Evolutionary conservation across 2,797 vertebrate species (phyloP).

Genomic region (Eulemur coronatus): DNA sequence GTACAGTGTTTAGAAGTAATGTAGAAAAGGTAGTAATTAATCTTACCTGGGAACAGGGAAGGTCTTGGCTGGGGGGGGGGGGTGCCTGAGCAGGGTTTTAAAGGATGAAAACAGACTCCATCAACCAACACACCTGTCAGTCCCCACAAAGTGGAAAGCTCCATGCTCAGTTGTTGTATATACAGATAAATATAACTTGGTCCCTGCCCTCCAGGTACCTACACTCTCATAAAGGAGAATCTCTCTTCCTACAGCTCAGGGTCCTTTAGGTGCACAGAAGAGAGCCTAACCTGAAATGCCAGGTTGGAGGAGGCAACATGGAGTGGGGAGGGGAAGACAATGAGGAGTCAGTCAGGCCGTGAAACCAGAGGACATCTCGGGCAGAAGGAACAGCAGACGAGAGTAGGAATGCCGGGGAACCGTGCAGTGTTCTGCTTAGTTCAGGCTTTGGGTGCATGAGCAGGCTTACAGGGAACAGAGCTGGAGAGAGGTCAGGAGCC

Average conservation of each 20-base stretch:
- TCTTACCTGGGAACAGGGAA: background rate
- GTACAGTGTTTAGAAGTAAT: background rate
- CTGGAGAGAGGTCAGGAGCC: background rate
- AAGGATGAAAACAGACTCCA: background rate
- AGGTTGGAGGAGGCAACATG: background rate
- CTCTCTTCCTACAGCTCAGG: background rate
- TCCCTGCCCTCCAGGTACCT: background rate
- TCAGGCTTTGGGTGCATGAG: background rate
- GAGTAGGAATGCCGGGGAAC: background rate
- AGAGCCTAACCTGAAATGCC: background rate
- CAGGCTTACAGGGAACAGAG: background rate
- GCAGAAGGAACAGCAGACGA: background rate
- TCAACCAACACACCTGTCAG: background rate
- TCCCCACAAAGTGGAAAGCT: background rate
- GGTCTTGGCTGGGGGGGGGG: background rate
- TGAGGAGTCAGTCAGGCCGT: background rate
- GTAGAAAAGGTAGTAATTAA: background rate
- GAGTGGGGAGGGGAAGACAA: background rate
- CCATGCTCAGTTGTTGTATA: background rate
- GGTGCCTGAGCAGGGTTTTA: background rate
- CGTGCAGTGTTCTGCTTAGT: fast-evolving
- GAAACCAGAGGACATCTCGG: background rate
- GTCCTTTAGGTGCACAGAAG: background rate
- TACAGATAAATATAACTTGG: background rate
- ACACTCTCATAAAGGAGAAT: background rate